Evolutionary conservation across 2,797 vertebrate species (phyloP).

Genomic region (Danionella dracula): DNA sequence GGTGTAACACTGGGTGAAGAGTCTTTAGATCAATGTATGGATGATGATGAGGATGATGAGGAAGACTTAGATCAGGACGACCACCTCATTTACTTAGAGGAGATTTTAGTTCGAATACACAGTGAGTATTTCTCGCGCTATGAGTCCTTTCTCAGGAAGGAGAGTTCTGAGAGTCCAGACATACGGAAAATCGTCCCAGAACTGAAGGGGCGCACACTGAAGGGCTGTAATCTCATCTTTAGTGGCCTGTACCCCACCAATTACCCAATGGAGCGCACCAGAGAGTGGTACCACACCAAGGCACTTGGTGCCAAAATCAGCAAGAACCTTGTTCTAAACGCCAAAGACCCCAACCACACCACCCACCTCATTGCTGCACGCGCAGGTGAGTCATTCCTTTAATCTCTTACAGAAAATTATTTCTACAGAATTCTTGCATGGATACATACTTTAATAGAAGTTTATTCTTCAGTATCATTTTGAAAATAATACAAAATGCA

Average conservation of each 20-base stretch:
- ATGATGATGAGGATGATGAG: constrained; percentile 79
- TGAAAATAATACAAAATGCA: too few species aligned
- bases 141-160: constrained; percentile 75
- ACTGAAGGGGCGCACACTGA: constrained; percentile 82
- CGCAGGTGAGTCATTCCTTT: constrained; percentile 69
- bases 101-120: constrained; percentile 87
- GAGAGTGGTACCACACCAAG: constrained; percentile 89
- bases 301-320: constrained; percentile 86
- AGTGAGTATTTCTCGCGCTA: constrained; percentile 87
- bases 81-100: constrained; percentile 93
- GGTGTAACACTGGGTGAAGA: constrained; percentile 91
- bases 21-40: constrained; percentile 90
- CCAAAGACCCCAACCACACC: constrained; percentile 74
- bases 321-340: constrained; percentile 75
- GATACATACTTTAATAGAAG: too few species aligned
- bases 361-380: constrained; percentile 91
- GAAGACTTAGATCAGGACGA: constrained; percentile 83
- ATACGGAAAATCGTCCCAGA: constrained; percentile 92
- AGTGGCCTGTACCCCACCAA: constrained; percentile 93
- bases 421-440: too few species aligned
- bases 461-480: too few species aligned
- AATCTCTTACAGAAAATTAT: too few species aligned
- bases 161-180: constrained; percentile 77
- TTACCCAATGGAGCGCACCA: constrained; percentile 89
- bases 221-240: constrained; percentile 81